Evolutionary conservation across 2,888 invertebrate genomes (phyloP).

Genomic region (Agrotis puta): DNA sequence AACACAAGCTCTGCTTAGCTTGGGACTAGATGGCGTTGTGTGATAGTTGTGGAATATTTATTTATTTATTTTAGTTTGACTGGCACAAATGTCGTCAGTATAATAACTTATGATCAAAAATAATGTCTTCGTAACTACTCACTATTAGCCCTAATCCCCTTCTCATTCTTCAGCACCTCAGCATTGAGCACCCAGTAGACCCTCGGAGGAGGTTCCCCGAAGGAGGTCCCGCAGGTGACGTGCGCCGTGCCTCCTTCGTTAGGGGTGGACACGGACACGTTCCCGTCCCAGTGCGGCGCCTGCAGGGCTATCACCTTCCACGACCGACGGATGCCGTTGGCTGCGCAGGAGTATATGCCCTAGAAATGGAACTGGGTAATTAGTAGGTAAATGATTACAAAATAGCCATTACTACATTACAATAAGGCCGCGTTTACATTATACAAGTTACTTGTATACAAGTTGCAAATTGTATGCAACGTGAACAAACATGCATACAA

Average conservation of each 20-base stretch:
- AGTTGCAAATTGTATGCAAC: too few relatives aligned
- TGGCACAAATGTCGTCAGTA: too few relatives aligned
- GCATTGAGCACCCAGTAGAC: constrained; percentile 97
- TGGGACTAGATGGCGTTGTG: too few relatives aligned
- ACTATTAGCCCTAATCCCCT: constrained; percentile 80
- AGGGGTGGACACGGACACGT: constrained; percentile 87
- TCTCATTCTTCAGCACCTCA: constrained; percentile 91
- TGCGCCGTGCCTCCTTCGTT: constrained; percentile 87
- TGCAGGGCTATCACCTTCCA: constrained; percentile 84
- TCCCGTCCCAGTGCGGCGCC: constrained; percentile 90
- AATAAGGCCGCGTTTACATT: too few relatives aligned
- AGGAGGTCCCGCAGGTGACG: constrained; percentile 91
- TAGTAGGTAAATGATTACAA: background rate
- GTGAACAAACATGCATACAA: too few relatives aligned
- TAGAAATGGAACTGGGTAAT: constrained; percentile 15
- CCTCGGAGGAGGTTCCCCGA: constrained; percentile 94
- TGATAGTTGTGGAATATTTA: too few relatives aligned
- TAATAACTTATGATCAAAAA: too few relatives aligned
- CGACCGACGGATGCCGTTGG: constrained; percentile 90
- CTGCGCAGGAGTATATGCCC: constrained; percentile 95
- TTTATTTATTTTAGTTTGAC: too few relatives aligned
- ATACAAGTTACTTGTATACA: too few relatives aligned
- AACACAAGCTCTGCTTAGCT: too few relatives aligned
- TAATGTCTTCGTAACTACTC: constrained; percentile 49
- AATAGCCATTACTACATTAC: too few relatives aligned